Conservation (phyloP, 1,140 invertebrate species). For the Onthophagus taurus region DNA sequence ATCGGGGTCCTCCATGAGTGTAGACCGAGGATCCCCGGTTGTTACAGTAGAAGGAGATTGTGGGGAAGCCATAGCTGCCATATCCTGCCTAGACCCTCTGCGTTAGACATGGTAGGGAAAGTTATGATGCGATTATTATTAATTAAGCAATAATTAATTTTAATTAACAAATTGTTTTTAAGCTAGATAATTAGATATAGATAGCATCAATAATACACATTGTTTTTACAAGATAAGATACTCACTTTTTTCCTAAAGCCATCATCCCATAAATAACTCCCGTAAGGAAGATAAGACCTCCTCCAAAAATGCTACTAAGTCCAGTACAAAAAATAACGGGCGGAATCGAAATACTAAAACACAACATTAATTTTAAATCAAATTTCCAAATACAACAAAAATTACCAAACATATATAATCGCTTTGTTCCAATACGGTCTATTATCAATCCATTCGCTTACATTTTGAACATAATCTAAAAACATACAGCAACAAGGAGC, state of each 20-base stretch:
- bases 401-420: slow-evolving; percentile 38
- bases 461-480: slow-evolving; percentile 80
- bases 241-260: slow-evolving; percentile 86
- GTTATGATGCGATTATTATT: not conserved
- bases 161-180: too few relatives aligned
- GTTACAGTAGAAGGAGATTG: slow-evolving; percentile 47
- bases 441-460: slow-evolving; percentile 71
- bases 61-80: slow-evolving; percentile 67
- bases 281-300: slow-evolving; percentile 78
- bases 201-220: slow-evolving; percentile 3
- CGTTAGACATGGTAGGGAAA: not conserved
- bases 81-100: slow-evolving; percentile 73
- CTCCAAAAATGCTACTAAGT: slow-evolving; percentile 70
- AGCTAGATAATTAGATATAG: not conserved
- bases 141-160: not conserved
- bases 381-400: slow-evolving; percentile 69
- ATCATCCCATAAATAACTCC: slow-evolving; percentile 89
- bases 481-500: slow-evolving; percentile 93
- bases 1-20: slow-evolving; percentile 80
- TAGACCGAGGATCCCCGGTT: slow-evolving; percentile 59
- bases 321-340: slow-evolving; percentile 70
- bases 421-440: slow-evolving; percentile 87
- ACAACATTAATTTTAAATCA: slow-evolving; percentile 11
- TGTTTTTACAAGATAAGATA: slow-evolving; percentile 25
- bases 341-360: slow-evolving; percentile 62